Evolutionary conservation across 2,888 invertebrate species (phyloP).

Genomic region (Dynastes hyllus): DNA sequence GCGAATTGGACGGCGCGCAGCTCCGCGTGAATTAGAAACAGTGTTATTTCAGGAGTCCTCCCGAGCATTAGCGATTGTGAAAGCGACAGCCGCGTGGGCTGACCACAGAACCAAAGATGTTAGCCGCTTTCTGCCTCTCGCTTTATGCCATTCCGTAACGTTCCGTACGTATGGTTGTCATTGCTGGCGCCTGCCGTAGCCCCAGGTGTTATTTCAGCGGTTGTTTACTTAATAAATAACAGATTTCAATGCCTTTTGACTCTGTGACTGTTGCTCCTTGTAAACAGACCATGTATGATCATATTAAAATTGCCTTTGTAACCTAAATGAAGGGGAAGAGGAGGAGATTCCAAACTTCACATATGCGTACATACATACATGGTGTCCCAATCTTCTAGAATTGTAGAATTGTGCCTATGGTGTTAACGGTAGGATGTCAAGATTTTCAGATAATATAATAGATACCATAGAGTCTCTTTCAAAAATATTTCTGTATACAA

Average conservation of each 20-base stretch:
- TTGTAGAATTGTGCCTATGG: too few species aligned
- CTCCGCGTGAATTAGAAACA: conserved; percentile 52
- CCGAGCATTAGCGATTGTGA: conserved; percentile 55
- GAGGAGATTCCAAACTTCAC: too few species aligned
- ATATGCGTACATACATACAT: too few species aligned
- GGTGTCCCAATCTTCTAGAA: too few species aligned
- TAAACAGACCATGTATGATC: conserved; percentile 1
- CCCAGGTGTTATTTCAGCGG: conserved; percentile 56
- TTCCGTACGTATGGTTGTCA: conserved; percentile 36
- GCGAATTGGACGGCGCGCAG: conserved; percentile 27
- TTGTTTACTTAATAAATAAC: conserved; percentile 53
- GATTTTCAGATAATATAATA: too few species aligned
- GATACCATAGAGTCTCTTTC: too few species aligned
- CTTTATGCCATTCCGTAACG: conserved; percentile 41
- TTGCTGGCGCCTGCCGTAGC: conserved; percentile 58
- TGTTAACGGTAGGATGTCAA: too few species aligned
- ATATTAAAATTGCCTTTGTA: not conserved
- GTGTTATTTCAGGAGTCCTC: conserved; percentile 56
- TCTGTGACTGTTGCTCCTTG: conserved; percentile 41
- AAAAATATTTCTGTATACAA: too few species aligned
- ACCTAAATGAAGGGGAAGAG: too few species aligned
- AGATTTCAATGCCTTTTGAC: conserved; percentile 48
- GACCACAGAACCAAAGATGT: conserved; percentile 50
- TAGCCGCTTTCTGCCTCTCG: conserved; percentile 47
- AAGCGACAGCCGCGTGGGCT: conserved; percentile 56